Base-by-base conservation (phyloP, 1,140 invertebrate genomes). In the Neodiprion lecontei region DNA sequence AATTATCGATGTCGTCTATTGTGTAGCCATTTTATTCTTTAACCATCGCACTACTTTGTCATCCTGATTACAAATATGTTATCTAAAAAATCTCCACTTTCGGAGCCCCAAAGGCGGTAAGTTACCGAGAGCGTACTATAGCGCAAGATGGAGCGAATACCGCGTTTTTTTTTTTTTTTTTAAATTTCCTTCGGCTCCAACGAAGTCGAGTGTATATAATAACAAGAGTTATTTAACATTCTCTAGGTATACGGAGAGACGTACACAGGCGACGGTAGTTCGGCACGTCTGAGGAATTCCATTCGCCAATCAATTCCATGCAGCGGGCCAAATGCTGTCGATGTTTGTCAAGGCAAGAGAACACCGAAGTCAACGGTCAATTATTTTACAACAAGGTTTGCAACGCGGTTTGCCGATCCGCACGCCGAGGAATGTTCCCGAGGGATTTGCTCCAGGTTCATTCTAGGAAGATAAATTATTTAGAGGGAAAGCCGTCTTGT, bases 401-500 rank as follows among this genome's bases (percentile, higher is more conserved):
- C 4, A 12, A 5, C 53, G 53, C n/a, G 53, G 53, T 61, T 61
- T 61, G 53, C 9, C 53, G 53, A 61, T 17, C 53, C n/a, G 53
- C 53, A 61, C 53, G 53, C 11, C 28, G 28, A 40, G 28, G 28
- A 40, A 40, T 40, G 28, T 40, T 5, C 28, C 28, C 28, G 28
- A 40, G 28, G 28, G 28, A 40, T 40, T 40, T 40, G 28, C n/a
- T 61, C n/a, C 53, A 61, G 53, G n/a, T 61, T 17, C 11, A 17
- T 61, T 61, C 53, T 61, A 61, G 53, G 53, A 61, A 61, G n/a
- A 17, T 61, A 61, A 17, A 61, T 61, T 61, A 17, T 61, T 61
- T 8, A 61, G 53, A 61, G 7, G 28, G 28, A 40, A 40, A 40
- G 28, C 2, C 28, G 1, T 40, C 28, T 40, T 40, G 1, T 40